Percentiles rank a stretch among this genome's conserved stretches.
These are phyloP conservation scores for Anas acuta DNA, from an alignment of 2,797 vertebrate genomes.

Conservation along the genomic window DNA sequence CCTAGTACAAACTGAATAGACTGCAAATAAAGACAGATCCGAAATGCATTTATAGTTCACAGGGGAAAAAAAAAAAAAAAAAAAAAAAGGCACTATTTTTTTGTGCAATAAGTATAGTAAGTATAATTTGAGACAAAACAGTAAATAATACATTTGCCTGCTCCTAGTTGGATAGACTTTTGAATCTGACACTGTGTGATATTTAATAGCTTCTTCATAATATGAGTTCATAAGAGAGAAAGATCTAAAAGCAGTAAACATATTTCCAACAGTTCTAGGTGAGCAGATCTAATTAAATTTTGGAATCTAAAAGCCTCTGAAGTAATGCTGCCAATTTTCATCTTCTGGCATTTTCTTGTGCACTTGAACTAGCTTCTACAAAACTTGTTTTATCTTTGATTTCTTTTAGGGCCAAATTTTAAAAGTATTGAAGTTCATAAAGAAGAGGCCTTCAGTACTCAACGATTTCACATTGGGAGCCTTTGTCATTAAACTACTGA, in stretches of 20 bases:
- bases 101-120: constrained; percentile 30
- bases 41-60: constrained; percentile 17
- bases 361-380: constrained; percentile 38
- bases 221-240: constrained; percentile 26
- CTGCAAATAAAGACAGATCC: constrained; percentile 18
- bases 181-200: constrained; percentile 29
- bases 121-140: constrained; percentile 5
- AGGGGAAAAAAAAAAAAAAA: not conserved
- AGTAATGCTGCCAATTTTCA: constrained; percentile 48
- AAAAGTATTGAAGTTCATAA: not conserved
- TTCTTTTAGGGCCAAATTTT: not conserved
- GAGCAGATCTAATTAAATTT: constrained; percentile 67
- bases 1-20: not conserved
- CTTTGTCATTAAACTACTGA: not conserved
- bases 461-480: not conserved
- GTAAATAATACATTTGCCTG: constrained; percentile 49
- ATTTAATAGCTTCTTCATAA: constrained; percentile 44
- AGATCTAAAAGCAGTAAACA: constrained; percentile 65
- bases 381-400: not conserved
- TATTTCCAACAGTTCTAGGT: constrained; percentile 57
- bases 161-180: not conserved
- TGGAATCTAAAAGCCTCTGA: constrained; percentile 66
- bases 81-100: not conserved
- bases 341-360: constrained; percentile 46
- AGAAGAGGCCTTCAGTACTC: not conserved